These are phyloP conservation scores for Sycobia sp. DNA, from an alignment of 1,140 invertebrate genomes.

Conservation along the genomic window DNA sequence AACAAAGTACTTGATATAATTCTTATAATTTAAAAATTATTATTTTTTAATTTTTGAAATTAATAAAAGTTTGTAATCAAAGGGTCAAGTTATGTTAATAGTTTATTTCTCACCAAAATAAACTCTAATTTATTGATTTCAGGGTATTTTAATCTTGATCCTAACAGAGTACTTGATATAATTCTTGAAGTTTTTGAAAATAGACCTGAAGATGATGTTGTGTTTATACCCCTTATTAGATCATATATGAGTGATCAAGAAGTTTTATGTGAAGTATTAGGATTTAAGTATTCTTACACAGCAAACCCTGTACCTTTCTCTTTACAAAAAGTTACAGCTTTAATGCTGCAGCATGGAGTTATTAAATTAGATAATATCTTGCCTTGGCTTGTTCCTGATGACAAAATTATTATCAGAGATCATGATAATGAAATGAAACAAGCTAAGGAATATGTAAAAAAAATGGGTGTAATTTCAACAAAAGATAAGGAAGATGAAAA, in stretches of 20 bases:
- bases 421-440: constrained; percentile 82
- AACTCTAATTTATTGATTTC: constrained; percentile 47
- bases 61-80: not conserved
- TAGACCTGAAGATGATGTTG: constrained; percentile 72
- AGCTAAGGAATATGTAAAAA: constrained; percentile 86
- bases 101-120: not conserved
- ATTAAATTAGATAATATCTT: constrained; percentile 89
- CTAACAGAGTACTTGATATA: constrained; percentile 95
- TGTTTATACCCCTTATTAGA: constrained; percentile 84
- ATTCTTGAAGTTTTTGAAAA: constrained; percentile 97
- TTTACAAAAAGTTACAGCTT: constrained; percentile 86
- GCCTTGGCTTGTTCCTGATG: constrained; percentile 86
- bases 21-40: constrained; percentile 82
- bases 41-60: constrained; percentile 9
- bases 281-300: constrained; percentile 85
- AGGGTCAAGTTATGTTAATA: not conserved
- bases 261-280: constrained; percentile 91
- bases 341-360: constrained; percentile 86
- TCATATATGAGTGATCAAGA: constrained; percentile 84
- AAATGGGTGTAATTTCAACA: constrained; percentile 83
- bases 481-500: constrained; percentile 80
- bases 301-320: constrained; percentile 76
- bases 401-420: constrained; percentile 79
- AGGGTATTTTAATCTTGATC: constrained; percentile 99
- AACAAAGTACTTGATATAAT: constrained; percentile 97